Evolutionary conservation across 2,888 invertebrate genomes (phyloP).

Genomic region (Morpho achilles): DNA sequence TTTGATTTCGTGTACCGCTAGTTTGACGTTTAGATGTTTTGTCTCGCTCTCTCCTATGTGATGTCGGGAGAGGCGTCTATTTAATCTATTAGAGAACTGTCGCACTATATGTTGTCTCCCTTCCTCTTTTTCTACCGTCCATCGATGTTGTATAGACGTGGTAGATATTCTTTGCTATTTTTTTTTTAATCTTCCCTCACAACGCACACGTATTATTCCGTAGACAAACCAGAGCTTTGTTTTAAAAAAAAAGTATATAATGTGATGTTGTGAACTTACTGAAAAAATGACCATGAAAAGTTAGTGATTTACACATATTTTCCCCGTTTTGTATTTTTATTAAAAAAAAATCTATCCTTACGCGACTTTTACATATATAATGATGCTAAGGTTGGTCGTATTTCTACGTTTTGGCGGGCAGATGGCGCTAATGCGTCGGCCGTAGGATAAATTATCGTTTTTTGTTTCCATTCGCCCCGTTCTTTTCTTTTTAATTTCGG

Average conservation of each 20-base stretch:
- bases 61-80: not conserved
- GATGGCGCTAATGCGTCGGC: slow-evolving; percentile 6
- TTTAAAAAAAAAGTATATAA: slow-evolving; percentile 35
- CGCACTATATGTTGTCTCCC: slow-evolving; percentile 12
- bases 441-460: slow-evolving; percentile 15
- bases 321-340: slow-evolving; percentile 51
- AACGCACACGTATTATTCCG: slow-evolving; percentile 39
- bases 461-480: slow-evolving; percentile 31
- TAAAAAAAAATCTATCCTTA: slow-evolving; percentile 40
- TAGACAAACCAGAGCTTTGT: slow-evolving; percentile 43
- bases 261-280: slow-evolving; percentile 58
- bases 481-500: slow-evolving; percentile 30
- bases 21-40: slow-evolving; percentile 43
- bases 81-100: slow-evolving; percentile 10
- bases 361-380: slow-evolving; percentile 45
- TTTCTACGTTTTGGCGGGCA: slow-evolving; percentile 19
- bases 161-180: slow-evolving; percentile 27
- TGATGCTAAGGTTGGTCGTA: slow-evolving; percentile 22
- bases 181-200: slow-evolving; percentile 6
- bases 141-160: slow-evolving; percentile 55
- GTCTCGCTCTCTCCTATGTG: slow-evolving; percentile 23
- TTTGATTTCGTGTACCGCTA: slow-evolving; percentile 66
- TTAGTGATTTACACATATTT: slow-evolving; percentile 56
- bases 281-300: slow-evolving; percentile 53
- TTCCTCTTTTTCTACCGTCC: slow-evolving; percentile 65